phyloP scores from a whole-genome alignment of 2,113 vertebrate genomes.

The rat (Rattus norvegicus) region DNA sequence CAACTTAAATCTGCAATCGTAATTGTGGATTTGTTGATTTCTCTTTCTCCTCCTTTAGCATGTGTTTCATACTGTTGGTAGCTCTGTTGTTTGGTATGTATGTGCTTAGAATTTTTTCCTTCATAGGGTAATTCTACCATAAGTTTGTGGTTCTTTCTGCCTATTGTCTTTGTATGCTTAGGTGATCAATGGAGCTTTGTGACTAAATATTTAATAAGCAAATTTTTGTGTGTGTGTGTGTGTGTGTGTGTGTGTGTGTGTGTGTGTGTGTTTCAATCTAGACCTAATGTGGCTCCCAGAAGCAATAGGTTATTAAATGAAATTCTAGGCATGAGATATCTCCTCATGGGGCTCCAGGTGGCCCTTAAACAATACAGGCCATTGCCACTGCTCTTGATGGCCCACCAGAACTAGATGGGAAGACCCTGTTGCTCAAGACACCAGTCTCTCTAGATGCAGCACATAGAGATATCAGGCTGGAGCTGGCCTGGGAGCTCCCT shows the following conservation, averaged over 20 bases:
- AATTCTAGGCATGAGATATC: neutral
- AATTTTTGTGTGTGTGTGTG: neutral
- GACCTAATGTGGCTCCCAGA: neutral
- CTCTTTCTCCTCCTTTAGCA: neutral
- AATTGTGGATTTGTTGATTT: neutral
- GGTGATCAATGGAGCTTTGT: neutral
- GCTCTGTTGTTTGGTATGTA: neutral
- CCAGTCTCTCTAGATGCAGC: neutral
- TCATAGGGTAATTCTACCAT: neutral
- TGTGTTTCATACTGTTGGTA: neutral
- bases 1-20: neutral
- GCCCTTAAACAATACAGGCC: neutral
- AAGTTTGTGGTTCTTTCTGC: neutral
- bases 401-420: neutral
- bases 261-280: neutral
- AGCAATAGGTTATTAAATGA: neutral
- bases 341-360: neutral
- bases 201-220: neutral
- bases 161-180: neutral
- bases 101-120: neutral
- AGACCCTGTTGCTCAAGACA: neutral
- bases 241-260: neutral
- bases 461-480: neutral
- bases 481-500: neutral
- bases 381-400: neutral